Base-by-base conservation (phyloP, 2,888 invertebrate genomes). In the Parnassius glacialis region DNA sequence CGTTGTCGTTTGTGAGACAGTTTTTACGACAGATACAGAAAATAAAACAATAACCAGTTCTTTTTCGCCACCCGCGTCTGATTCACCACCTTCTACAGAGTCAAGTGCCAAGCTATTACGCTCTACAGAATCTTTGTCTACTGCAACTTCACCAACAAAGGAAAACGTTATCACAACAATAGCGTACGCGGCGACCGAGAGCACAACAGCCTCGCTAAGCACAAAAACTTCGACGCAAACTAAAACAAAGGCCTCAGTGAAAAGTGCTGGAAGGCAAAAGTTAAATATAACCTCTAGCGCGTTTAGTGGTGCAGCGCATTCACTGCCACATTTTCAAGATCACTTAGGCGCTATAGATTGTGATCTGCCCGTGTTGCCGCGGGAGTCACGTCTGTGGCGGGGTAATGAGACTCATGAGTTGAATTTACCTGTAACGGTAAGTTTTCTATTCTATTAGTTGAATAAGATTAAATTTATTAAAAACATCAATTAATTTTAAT, bases 371-470 rank as follows among this genome's bases (percentile, higher is more conserved):
- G 92, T 93, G 73, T 84, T 94, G 74, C 94, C 94, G 57, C 90
- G 92, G 67, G 94, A 94, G 74, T 94, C 94, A 54, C 92, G 93
- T 67, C 85, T 94, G 68, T 95, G 95, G 95, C 93, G 94, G 54
- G 94, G 94, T 73, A 95, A 95, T 76, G 94, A 95, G 79, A 95
- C 95, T 13, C 95, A 94, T 75, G 94, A 95, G 78, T 87, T 95
- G 70, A 92, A 93, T 73, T 85, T 95, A 61, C 94, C 95, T 34
- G 91, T 93, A 78, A 93, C 92, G 91, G 95, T 95, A 87, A 94
- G 93, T 62, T 62, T 41, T 48, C 47, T 48, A 48, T 12, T 13
- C 5, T 48, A 45, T 7, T 34, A 34, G 5, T 7, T 20, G 20
- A 20, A 20, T 20, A 20, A 20, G 20, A 2, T 20, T 20, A 20